Conservation (phyloP, 2,888 invertebrate genomes). For the Cryptocephalus primarius region DNA sequence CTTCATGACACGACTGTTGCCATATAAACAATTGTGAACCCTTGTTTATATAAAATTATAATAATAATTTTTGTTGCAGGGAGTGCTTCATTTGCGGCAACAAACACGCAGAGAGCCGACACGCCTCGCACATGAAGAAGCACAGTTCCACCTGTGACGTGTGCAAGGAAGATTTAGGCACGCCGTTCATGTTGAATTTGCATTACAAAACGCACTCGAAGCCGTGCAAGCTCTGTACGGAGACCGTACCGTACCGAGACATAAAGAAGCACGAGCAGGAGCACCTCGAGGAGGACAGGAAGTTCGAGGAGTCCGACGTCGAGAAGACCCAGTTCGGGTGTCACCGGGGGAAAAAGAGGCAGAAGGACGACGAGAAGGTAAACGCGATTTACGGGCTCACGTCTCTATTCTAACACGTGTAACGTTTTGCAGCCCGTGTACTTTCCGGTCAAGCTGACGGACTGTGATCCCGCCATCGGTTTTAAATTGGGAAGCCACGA, state of each 20-base stretch:
- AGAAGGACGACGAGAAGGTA: background rate
- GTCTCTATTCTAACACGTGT: too few relatives aligned
- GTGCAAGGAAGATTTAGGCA: slow-evolving; percentile 11
- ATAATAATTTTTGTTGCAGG: slow-evolving; percentile 5
- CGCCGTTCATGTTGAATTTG: slow-evolving; percentile 16
- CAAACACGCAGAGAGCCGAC: slow-evolving; percentile 5
- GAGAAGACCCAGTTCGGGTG: background rate
- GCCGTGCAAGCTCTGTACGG: slow-evolving; percentile 8
- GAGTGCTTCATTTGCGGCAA: slow-evolving; percentile 10
- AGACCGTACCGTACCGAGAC: slow-evolving; percentile 5
- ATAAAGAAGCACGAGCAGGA: slow-evolving; percentile 4
- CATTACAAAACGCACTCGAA: slow-evolving; percentile 11
- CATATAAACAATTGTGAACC: background rate
- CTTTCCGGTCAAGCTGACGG: too few relatives aligned
- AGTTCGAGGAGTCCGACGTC: background rate
- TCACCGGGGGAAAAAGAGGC: background rate
- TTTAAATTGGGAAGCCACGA: too few relatives aligned
- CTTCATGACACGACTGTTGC: too few relatives aligned
- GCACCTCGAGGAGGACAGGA: slow-evolving; percentile 1
- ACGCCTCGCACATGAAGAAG: slow-evolving; percentile 14
- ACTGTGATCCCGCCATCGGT: too few relatives aligned
- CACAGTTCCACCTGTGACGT: slow-evolving; percentile 10
- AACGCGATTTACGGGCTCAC: too few relatives aligned
- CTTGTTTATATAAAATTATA: background rate
- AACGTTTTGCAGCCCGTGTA: too few relatives aligned